Percentiles rank a stretch among this genome's conserved stretches.
phyloP scores from a whole-genome alignment of 2,797 vertebrate genomes.

The Austrolebias charrua region DNA sequence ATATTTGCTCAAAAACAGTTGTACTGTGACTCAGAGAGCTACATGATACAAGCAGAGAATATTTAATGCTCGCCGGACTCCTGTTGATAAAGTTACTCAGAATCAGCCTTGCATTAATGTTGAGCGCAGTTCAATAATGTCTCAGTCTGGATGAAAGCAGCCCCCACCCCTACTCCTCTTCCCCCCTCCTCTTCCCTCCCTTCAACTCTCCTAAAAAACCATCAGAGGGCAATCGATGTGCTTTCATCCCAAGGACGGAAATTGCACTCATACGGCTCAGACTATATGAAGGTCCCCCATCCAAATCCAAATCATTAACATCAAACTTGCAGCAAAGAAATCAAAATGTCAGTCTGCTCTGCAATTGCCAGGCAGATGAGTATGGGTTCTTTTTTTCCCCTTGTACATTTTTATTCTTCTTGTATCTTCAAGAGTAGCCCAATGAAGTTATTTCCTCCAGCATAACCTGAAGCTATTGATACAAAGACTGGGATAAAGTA shows the following conservation, averaged over 20 bases:
- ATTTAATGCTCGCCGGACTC: slow-evolving; percentile 60
- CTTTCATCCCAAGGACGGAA: slow-evolving; percentile 80
- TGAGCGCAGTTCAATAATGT: slow-evolving; percentile 76
- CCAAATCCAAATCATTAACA: slow-evolving; percentile 79
- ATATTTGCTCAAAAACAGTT: slow-evolving; percentile 49
- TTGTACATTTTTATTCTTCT: slow-evolving; percentile 57
- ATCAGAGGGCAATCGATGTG: slow-evolving; percentile 81
- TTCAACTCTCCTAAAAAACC: slow-evolving; percentile 62
- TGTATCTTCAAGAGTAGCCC: slow-evolving; percentile 28
- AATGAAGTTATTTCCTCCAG: slow-evolving; percentile 36
- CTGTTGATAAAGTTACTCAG: slow-evolving; percentile 70
- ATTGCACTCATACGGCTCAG: slow-evolving; percentile 80
- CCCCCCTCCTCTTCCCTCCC: not conserved
- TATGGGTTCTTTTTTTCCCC: slow-evolving; percentile 42
- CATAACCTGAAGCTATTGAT: slow-evolving; percentile 7
- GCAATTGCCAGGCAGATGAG: slow-evolving; percentile 69
- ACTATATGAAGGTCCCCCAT: slow-evolving; percentile 75
- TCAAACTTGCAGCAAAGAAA: slow-evolving; percentile 78
- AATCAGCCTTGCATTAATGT: slow-evolving; percentile 73
- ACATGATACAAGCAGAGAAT: slow-evolving; percentile 37
- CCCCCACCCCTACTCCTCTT: slow-evolving; percentile 24
- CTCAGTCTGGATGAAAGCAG: slow-evolving; percentile 79
- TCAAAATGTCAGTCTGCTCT: slow-evolving; percentile 76
- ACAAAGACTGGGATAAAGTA: too few species aligned
- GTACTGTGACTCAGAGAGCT: slow-evolving; percentile 15